These are phyloP conservation scores for Hippasteria phrygiana DNA, from an alignment of 53 echinoderm and acorn worm genomes.

Conservation along the genomic window DNA sequence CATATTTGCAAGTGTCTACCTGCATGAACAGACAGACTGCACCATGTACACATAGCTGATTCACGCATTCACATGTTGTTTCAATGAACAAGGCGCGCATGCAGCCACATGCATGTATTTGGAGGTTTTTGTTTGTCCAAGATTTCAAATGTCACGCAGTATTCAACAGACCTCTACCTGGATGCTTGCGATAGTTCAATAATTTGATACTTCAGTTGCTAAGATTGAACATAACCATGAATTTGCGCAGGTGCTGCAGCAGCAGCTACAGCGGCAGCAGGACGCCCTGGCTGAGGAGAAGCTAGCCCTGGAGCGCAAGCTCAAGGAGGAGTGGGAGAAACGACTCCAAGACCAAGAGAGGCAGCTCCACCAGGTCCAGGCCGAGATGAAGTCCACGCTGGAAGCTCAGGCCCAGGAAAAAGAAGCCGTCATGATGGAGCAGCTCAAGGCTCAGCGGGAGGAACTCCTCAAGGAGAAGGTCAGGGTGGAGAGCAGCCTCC, in stretches of 20 bases:
- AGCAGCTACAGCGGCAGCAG: slow-evolving; percentile 71
- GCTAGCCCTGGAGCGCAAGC: slow-evolving; percentile 41
- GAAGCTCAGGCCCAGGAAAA: slow-evolving; percentile 89
- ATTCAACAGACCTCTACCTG: too few species aligned
- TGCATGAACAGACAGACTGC: too few species aligned
- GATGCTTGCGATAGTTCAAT: too few species aligned
- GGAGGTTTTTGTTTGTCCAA: too few species aligned
- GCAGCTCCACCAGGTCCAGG: slow-evolving; percentile 57
- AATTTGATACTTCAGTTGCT: too few species aligned
- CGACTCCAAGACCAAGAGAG: slow-evolving; percentile 63
- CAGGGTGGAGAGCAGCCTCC: slow-evolving; percentile 67
- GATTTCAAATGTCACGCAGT: too few species aligned
- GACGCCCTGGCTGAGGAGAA: slow-evolving; percentile 71
- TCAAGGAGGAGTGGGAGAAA: slow-evolving; percentile 68
- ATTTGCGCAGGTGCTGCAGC: slow-evolving; percentile 64
- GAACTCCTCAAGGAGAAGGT: slow-evolving; percentile 75
- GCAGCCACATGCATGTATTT: too few species aligned
- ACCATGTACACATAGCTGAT: too few species aligned
- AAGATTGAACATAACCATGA: too few species aligned
- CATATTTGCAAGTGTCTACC: too few species aligned
- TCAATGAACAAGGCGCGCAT: too few species aligned
- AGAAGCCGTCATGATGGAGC: slow-evolving; percentile 86
- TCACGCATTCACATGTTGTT: too few species aligned
- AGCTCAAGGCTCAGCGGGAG: slow-evolving; percentile 83
- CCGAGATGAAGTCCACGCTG: slow-evolving; percentile 70